Percentiles rank a stretch among this genome's conserved stretches.
These are phyloP conservation scores for Heliothis virescens DNA, from an alignment of 1,140 invertebrate genomes.

Conservation along the genomic window DNA sequence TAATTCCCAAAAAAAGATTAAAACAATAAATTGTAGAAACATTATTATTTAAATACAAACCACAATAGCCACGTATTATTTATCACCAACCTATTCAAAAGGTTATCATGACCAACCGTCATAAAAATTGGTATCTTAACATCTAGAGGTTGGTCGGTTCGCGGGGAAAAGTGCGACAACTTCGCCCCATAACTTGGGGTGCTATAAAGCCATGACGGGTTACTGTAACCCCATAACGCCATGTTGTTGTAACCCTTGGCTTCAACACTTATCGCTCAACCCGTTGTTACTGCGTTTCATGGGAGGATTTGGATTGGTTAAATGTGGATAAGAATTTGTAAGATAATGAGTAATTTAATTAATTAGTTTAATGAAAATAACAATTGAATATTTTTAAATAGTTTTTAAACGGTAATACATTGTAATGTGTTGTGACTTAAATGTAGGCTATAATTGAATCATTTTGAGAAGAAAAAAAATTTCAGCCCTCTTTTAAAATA, in stretches of 20 bases:
- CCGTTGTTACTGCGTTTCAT: constrained; percentile 19
- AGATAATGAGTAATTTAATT: not conserved
- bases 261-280: constrained; percentile 48
- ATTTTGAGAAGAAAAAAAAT: too few species aligned
- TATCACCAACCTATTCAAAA: not conserved
- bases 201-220: constrained; percentile 27
- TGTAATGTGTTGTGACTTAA: too few species aligned
- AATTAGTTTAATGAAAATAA: too few species aligned
- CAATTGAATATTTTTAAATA: too few species aligned
- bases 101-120: constrained; percentile 2
- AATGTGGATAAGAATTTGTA: constrained; percentile 10
- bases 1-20: not conserved
- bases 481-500: too few species aligned
- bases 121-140: constrained; percentile 13
- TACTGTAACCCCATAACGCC: constrained; percentile 8
- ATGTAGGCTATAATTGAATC: too few species aligned
- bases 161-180: constrained; percentile 2
- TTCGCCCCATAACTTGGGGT: not conserved
- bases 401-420: too few species aligned
- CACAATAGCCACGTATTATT: not conserved
- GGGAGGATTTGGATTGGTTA: not conserved
- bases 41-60: not conserved
- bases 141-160: constrained; percentile 14
- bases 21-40: not conserved
- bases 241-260: constrained; percentile 44